A percentile compares a stretch with the other conserved stretches of the same genome.
Conservation (phyloP, 2,113 vertebrate genomes). For the Chiloscyllium plagiosum region DNA sequence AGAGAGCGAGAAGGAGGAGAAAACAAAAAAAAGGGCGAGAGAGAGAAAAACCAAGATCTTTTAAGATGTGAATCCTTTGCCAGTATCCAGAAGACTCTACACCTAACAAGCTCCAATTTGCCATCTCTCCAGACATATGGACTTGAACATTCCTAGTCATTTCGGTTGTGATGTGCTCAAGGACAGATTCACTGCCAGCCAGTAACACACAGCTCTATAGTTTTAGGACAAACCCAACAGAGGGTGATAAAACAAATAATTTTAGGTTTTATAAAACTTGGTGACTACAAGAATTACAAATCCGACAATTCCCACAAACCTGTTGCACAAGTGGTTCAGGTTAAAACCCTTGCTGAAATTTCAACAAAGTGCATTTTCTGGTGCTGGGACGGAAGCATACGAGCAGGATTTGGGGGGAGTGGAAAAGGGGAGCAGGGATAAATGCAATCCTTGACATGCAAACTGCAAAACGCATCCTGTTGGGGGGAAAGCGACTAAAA, state of each 20-base stretch:
- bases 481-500: background rate
- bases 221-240: no score
- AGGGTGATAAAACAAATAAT: background rate
- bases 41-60: background rate
- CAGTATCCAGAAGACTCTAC: background rate
- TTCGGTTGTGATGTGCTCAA: no score
- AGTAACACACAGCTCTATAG: background rate
- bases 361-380: background rate
- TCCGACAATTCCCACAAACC: background rate
- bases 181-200: background rate
- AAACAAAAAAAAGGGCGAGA: background rate
- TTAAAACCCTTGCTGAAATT: background rate
- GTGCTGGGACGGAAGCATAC: accelerated
- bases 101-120: no score
- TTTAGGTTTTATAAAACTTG: background rate
- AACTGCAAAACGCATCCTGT: background rate
- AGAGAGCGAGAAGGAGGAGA: background rate
- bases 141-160: background rate
- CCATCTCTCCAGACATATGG: background rate
- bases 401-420: background rate
- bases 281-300: background rate
- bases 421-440: background rate
- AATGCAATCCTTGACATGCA: background rate
- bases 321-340: background rate
- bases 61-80: background rate